Percentiles rank a stretch among this genome's conserved stretches.
phyloP scores from a whole-genome alignment of 1,140 invertebrate species.

The Dolichoris vasculosae region DNA sequence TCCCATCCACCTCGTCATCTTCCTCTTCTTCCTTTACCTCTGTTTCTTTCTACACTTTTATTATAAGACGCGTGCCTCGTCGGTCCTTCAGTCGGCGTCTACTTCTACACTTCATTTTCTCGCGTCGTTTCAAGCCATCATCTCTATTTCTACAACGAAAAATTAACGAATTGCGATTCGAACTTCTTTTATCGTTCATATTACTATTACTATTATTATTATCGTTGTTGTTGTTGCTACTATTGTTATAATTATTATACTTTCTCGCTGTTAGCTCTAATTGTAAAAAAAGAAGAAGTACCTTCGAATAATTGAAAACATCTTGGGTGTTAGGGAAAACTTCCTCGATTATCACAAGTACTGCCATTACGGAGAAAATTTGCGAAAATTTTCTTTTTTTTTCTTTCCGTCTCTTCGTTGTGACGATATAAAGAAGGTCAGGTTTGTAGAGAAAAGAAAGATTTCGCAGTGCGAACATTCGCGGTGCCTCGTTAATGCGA shows the following conservation, averaged over 20 bases:
- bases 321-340: constrained; percentile 9
- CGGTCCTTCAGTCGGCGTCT: not conserved
- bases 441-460: constrained; percentile 11
- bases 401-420: not conserved
- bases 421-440: constrained; percentile 27
- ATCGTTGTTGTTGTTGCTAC: constrained; percentile 31
- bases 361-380: constrained; percentile 1
- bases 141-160: constrained; percentile 35
- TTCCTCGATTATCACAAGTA: constrained; percentile 44
- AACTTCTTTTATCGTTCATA: not conserved
- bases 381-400: constrained; percentile 29
- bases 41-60: constrained; percentile 28
- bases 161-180: constrained; percentile 25
- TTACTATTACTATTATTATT: constrained; percentile 7
- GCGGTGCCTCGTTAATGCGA: constrained; percentile 57
- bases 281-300: constrained; percentile 8
- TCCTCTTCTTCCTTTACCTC: constrained; percentile 29
- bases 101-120: constrained; percentile 23
- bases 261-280: constrained; percentile 6
- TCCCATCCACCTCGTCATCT: constrained; percentile 42
- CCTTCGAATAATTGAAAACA: constrained; percentile 37
- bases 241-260: constrained; percentile 37
- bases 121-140: constrained; percentile 36
- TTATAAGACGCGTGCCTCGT: constrained; percentile 33
- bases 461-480: constrained; percentile 11